A percentile compares a stretch with the other conserved stretches of the same genome.
These are phyloP conservation scores for Andrena haemorrhoa DNA, from an alignment of 2,888 invertebrate species.

Conservation along the genomic window DNA sequence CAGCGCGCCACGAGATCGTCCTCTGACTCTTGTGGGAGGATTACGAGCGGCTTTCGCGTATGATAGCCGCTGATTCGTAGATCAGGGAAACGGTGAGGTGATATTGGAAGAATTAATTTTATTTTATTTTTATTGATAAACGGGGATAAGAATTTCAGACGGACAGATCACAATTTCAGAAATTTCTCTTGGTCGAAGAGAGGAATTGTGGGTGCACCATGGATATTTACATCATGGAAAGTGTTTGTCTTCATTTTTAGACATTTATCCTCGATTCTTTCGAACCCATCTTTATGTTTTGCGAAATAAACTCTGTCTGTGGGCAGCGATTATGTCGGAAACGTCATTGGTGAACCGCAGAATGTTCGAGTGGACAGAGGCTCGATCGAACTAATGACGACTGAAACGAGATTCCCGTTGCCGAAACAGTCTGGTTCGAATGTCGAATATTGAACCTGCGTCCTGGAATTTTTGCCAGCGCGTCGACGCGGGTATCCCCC, in stretches of 20 bases:
- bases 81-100: background rate
- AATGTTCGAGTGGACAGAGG: background rate
- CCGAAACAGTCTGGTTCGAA: background rate
- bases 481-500: background rate
- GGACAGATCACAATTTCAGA: too few relatives aligned
- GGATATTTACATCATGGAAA: too few relatives aligned
- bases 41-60: background rate
- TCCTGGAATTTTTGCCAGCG: background rate
- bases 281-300: background rate
- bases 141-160: too few relatives aligned
- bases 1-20: background rate
- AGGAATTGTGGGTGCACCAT: too few relatives aligned
- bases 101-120: background rate
- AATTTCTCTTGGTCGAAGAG: too few relatives aligned
- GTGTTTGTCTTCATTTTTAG: too few relatives aligned
- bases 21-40: background rate
- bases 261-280: too few relatives aligned
- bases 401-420: slow-evolving; percentile 4
- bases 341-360: background rate
- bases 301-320: background rate
- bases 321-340: background rate
- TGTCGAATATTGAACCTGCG: background rate
- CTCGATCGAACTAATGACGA: background rate
- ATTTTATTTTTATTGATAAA: too few relatives aligned
- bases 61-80: background rate